Conservation (phyloP, 2,797 vertebrate genomes). For the Scarus forsteni region DNA sequence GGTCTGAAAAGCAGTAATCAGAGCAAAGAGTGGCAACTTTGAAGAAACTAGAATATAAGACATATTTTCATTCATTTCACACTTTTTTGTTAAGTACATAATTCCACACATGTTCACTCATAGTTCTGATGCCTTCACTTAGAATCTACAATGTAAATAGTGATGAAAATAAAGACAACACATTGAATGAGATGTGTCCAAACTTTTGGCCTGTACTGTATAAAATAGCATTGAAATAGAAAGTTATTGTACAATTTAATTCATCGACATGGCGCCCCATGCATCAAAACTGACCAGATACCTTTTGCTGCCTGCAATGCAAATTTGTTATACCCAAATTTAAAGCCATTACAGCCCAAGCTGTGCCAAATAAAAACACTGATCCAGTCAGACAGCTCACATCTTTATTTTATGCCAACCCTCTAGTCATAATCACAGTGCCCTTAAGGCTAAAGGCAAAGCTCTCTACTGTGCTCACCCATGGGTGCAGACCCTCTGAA, state of each 20-base stretch:
- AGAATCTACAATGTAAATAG: too few species aligned
- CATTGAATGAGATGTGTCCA: too few species aligned
- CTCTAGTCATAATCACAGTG: not conserved
- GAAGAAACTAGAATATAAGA: too few species aligned
- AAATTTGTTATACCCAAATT: not conserved
- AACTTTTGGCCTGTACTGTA: too few species aligned
- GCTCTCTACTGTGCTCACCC: constrained; percentile 7
- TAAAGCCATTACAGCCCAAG: not conserved
- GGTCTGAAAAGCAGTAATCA: too few species aligned
- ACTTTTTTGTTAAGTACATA: too few species aligned
- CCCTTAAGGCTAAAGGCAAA: not conserved
- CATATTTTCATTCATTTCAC: too few species aligned
- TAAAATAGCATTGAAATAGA: not conserved
- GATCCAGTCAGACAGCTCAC: not conserved
- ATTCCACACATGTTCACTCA: too few species aligned
- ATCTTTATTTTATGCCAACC: constrained; percentile 3
- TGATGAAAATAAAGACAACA: too few species aligned
- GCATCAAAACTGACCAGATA: not conserved
- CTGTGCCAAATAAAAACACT: not conserved
- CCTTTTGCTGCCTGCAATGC: not conserved
- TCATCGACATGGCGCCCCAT: not conserved
- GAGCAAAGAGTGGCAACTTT: too few species aligned
- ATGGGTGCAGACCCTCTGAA: constrained; percentile 5
- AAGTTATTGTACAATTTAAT: too few species aligned
- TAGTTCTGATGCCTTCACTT: too few species aligned